Evolutionary conservation across 2,113 vertebrate species (phyloP).

Genomic region (Periophthalmodon schlosseri): DNA sequence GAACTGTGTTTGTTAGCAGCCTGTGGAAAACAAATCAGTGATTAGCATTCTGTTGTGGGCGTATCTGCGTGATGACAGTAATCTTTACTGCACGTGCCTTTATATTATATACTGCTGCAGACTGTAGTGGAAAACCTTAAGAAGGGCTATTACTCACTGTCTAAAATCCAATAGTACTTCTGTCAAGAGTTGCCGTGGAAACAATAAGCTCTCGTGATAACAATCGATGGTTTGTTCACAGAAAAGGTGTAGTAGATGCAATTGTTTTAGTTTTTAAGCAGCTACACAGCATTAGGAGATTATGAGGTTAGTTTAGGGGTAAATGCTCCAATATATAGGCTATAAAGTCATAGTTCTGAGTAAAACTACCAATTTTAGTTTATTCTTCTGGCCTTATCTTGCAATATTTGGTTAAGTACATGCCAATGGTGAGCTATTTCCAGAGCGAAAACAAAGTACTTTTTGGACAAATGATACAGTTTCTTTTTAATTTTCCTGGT

Average conservation of each 20-base stretch:
- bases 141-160: constrained; percentile 35
- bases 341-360: not conserved
- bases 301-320: not conserved
- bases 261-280: not conserved
- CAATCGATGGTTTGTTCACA: constrained; percentile 15
- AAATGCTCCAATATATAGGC: no score
- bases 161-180: constrained; percentile 25
- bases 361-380: not conserved
- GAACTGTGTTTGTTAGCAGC: not conserved
- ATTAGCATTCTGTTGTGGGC: not conserved
- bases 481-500: not conserved
- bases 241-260: not conserved
- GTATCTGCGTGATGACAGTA: constrained; percentile 3
- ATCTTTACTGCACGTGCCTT: not conserved
- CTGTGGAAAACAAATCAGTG: not conserved
- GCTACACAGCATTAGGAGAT: not conserved
- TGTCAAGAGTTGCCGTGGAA: constrained; percentile 39
- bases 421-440: no score
- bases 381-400: not conserved
- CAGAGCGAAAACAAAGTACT: not conserved
- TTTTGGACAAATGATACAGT: not conserved
- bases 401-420: no score
- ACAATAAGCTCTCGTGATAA: constrained; percentile 31
- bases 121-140: constrained; percentile 27
- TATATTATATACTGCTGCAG: not conserved